Base-by-base conservation (phyloP, 2,888 invertebrate genomes). In the Deilephila porcellus region DNA sequence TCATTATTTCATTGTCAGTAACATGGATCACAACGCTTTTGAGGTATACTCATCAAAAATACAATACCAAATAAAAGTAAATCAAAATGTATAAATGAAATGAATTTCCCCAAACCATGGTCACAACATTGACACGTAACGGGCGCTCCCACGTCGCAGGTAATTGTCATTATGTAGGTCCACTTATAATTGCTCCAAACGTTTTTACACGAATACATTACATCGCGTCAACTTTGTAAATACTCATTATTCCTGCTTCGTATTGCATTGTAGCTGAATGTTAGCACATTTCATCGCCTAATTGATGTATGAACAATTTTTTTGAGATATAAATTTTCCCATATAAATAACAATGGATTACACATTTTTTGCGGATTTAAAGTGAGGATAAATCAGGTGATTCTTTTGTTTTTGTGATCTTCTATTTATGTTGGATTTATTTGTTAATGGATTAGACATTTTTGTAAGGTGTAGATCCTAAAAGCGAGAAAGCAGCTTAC, bases 121-220 rank as follows among this genome's bases (percentile, higher is more conserved):
- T 71, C 82, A 81, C 85, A 80, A 80, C 81, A 84, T 70, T 78
- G 53, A 71, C 74, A 81, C 76, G 74, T 87, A 91, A 88, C 88
- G 85, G 88, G 81, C 75, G 74, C 80, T 88, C 86, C 83, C 86
- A 85, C 84, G 80, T 82, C 82, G 83, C 81, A 83, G 60, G 53
- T 87, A 91, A 89, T 90, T 88, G 86, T 73, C 77, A 82, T 86
- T 86, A 87, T 88, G 86, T 85, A 87, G n/a, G n/a, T 84, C 79
- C 81, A 83, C 79, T 84, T 82, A 79, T 88, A 89, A 91, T 88
- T 87, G 86, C 85, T 86, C 76, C 77, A 78, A 72, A 73, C 74
- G 82, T 91, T 91, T 91, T 91, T 89, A 77, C 82, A 59, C 45
- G 78, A 81, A 80, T 82, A 74, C 78, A 87, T 85, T 86, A 83